phyloP scores from a whole-genome alignment of 2,797 vertebrate species.

The Cichlasoma orientale region DNA sequence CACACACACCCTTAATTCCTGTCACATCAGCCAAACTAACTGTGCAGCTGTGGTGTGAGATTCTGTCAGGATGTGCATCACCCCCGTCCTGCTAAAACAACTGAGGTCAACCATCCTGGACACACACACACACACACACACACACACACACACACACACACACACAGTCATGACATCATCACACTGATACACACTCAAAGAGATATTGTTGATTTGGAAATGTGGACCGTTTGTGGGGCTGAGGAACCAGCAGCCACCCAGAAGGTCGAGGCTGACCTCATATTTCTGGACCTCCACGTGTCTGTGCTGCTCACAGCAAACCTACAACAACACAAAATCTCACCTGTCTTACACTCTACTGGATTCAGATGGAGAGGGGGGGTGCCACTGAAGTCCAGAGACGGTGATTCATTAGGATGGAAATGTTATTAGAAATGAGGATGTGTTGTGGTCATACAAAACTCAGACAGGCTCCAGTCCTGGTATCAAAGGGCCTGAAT shows the following conservation, averaged over 20 bases:
- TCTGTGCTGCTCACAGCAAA: not conserved
- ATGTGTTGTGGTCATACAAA: not conserved
- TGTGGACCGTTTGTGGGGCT: not conserved
- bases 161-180: not conserved
- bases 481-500: not conserved
- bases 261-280: not conserved
- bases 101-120: constrained; percentile 29
- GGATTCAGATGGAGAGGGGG: not conserved
- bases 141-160: constrained; percentile 1
- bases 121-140: not conserved
- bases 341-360: not conserved
- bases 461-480: not conserved
- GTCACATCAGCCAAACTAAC: constrained; percentile 9
- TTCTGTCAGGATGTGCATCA: constrained; percentile 19
- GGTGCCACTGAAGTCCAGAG: accelerated
- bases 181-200: not conserved
- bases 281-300: not conserved
- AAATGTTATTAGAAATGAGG: not conserved
- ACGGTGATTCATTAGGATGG: not conserved
- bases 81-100: constrained; percentile 46
- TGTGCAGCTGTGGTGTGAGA: constrained; percentile 30
- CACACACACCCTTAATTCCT: not conserved
- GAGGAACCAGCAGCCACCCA: not conserved
- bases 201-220: not conserved
- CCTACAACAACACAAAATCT: not conserved